Base-by-base conservation (phyloP, 2,113 vertebrate species). In the Sarotherodon lohbergeri region DNA sequence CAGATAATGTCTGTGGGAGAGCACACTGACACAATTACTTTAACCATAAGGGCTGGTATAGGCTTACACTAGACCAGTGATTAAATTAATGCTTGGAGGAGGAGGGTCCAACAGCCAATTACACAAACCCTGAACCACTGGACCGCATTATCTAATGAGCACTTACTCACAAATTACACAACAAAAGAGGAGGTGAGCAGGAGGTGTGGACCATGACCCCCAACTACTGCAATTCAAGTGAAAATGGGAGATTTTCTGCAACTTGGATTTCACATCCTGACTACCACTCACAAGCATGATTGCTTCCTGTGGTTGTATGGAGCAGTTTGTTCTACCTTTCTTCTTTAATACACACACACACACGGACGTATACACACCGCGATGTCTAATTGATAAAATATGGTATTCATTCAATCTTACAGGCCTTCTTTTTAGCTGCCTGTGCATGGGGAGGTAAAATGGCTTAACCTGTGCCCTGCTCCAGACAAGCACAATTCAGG, bases 321-420 rank as follows among this genome's bases (percentile, higher is more conserved):
- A 89, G 84, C 79, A 68, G 81, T 89, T 68, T 63, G 76, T 71
- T 16, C 16, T 17, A 16, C 63, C 19, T 59, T 61, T 86, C 41
- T 48, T 19, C 81, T 71, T 56, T 9, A 29, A 83, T 87, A 66
- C 87, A 73, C 88, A 66, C 63, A 73, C 78, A 56, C 9, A 46
- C 41, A 71, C 5, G 46, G 81, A 71, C 32, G 9, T 76, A 46
- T 16, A 73, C 68, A 76, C 76, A 41, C 9, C 56, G 24, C 32
- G 82, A 57, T 82, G 80, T 80, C 80, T 94, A 95, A 95, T 93
- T 95, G 92, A 92, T 93, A 61, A 92, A 95, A 95, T 94, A 93
- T 96, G 95, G 92, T 89, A 73, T 92, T 93, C 94, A 95, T 97
- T 96, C 94, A 85, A 91, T 56, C 36, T 94, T 94, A 95, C 88